Percentiles rank a stretch among this genome's conserved stretches.
Conservation (phyloP, 2,888 invertebrate genomes). For the Himalopsyche japonica region DNA sequence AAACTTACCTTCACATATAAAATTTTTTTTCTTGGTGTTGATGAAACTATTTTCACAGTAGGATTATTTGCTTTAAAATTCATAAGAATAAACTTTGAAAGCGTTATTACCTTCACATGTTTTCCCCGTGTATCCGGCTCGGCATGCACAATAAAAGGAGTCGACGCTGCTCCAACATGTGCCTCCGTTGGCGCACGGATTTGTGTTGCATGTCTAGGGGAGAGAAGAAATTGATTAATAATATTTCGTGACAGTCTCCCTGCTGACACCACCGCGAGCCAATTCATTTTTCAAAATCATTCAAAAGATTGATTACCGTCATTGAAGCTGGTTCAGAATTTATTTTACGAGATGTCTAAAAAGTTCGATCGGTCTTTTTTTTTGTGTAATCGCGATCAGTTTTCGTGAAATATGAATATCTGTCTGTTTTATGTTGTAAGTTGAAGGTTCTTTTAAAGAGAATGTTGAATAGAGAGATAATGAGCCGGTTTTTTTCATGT, state of each 20-base stretch:
- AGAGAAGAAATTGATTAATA: not conserved
- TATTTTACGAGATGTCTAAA: not conserved
- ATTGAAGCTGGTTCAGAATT: not conserved
- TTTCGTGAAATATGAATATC: not conserved
- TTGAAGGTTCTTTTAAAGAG: not conserved
- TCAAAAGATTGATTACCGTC: not conserved
- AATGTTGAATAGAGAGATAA: not conserved
- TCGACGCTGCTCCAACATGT: constrained; percentile 78
- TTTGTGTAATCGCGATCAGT: not conserved
- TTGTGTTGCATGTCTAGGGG: constrained; percentile 69
- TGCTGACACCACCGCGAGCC: not conserved
- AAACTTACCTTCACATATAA: no score
- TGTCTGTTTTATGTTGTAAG: not conserved
- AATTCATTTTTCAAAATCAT: not conserved
- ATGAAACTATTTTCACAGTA: not conserved
- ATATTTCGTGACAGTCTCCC: not conserved
- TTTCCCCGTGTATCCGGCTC: constrained; percentile 77
- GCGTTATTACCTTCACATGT: constrained; percentile 71
- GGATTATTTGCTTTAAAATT: not conserved
- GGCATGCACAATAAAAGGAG: constrained; percentile 79
- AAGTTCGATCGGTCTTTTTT: not conserved
- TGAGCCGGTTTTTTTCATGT: not conserved
- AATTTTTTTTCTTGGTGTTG: no score
- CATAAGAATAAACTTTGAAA: not conserved
- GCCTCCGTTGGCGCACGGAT: constrained; percentile 75